Evolutionary conservation across 2,113 vertebrate genomes (phyloP).

Genomic region (Cavia aperea): DNA sequence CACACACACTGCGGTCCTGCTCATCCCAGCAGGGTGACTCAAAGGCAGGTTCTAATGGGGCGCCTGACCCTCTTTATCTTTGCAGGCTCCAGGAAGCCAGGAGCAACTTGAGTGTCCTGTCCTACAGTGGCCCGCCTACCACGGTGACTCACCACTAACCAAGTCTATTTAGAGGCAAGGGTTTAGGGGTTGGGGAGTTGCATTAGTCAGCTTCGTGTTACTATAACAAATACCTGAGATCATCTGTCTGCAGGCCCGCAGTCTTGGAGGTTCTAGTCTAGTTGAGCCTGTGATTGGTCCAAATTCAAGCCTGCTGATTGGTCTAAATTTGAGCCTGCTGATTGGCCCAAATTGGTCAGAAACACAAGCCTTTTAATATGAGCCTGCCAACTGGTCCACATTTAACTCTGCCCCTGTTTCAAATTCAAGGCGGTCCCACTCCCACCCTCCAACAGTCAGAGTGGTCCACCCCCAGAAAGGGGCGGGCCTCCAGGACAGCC

Average conservation of each 20-base stretch:
- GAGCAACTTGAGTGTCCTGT: not conserved
- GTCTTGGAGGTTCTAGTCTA: not conserved
- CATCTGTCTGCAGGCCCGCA: not conserved
- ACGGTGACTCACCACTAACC: not conserved
- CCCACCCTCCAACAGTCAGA: no score
- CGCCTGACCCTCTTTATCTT: not conserved
- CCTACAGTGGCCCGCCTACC: not conserved
- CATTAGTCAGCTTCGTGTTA: not conserved
- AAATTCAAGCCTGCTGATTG: not conserved
- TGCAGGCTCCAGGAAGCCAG: not conserved
- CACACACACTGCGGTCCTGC: not conserved
- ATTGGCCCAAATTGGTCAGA: not conserved
- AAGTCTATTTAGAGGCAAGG: not conserved
- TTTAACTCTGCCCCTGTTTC: not conserved
- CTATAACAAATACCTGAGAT: not conserved
- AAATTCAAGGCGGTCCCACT: not conserved
- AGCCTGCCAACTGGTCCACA: not conserved
- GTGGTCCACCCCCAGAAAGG: not conserved
- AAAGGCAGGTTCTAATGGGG: not conserved
- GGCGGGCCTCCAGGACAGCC: not conserved
- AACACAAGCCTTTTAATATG: not conserved
- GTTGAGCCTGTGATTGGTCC: not conserved
- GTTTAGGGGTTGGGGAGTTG: not conserved
- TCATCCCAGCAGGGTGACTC: not conserved
- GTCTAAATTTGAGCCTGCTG: not conserved